Evolutionary conservation across 2,113 vertebrate genomes (phyloP), one percentile per base, ranked within the genome.

Genomic region (Eulacestoma nigropectus): DNA sequence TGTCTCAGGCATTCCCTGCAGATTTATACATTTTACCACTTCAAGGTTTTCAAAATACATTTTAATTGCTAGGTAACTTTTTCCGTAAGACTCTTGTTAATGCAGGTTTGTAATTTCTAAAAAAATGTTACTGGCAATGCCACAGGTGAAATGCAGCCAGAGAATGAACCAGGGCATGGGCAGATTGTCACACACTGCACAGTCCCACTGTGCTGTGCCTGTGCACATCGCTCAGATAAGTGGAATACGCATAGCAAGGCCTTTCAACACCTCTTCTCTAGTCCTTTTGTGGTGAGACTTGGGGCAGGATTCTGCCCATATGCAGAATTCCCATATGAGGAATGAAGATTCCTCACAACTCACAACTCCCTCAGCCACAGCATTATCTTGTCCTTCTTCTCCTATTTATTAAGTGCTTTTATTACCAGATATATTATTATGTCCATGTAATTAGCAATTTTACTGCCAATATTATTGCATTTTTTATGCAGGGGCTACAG

Each of bases 11-110:
- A 74, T 87, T 77, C 37, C 68, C 77, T 69, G 56, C 46, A 83
- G 84, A 52, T 93, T 87, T 83, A 84, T 65, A 39, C 89, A 74
- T 96, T 96, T 91, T 95, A 60, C 49, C 30, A 42, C 67, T 89
- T 92, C 60, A 72, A 35, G 35, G 60, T 75, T 60, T 94, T 85
- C 60, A 85, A 89, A 92, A 72, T 87, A 62, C 32, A 47, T 84
- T 89, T 88, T 74, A 95, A 95, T 91, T 83, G 75, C 52, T 72
- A 80, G 55, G 62, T 83, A 60, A 84, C 41, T 83, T 93, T 68
- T 63, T 41, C 69, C 64, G 60, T 69, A 84, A 85, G 57, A 44
- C 32, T 81, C 37, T 32, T 64, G 12, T 32, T 85, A 75, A 73
- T 84, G 56, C 23, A 56, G 23, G 27, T 50, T 53, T 57, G 41